Evolutionary conservation across 2,113 vertebrate genomes (phyloP).

Genomic region (Petromus typicus): DNA sequence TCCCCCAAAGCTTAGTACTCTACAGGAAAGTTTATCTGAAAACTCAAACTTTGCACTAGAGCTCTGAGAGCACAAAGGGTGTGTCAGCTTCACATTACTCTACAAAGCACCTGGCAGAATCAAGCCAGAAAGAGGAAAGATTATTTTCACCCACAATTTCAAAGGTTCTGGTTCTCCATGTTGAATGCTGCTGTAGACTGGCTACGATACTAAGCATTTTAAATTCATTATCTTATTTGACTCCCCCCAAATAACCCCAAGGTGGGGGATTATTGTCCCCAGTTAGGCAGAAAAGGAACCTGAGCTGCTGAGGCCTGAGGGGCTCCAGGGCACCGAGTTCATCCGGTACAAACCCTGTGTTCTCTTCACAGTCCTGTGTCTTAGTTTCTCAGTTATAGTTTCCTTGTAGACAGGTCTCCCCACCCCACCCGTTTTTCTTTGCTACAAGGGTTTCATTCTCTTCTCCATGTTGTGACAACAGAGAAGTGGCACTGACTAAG

Average conservation of each 20-base stretch:
- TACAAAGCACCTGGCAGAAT: neutral
- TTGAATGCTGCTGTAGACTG: neutral
- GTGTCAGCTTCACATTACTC: neutral
- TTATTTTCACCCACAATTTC: neutral
- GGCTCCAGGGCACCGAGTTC: neutral
- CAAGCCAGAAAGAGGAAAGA: neutral
- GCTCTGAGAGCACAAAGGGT: neutral
- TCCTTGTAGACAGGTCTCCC: neutral
- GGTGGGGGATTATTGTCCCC: neutral
- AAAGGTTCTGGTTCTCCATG: neutral
- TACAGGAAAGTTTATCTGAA: neutral
- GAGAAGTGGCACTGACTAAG: neutral
- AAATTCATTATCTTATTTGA: neutral
- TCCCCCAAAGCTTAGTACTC: neutral
- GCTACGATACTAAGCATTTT: neutral
- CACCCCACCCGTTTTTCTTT: neutral
- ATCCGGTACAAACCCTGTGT: accelerated
- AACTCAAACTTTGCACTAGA: neutral
- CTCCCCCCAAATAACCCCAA: no score
- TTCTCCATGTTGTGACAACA: neutral
- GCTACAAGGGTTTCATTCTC: neutral
- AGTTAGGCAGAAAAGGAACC: neutral
- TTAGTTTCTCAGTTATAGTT: neutral
- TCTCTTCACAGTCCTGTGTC: neutral
- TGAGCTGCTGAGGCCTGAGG: neutral